Base-by-base conservation (phyloP, 1,140 invertebrate species). In the Drosophila obscura region DNA sequence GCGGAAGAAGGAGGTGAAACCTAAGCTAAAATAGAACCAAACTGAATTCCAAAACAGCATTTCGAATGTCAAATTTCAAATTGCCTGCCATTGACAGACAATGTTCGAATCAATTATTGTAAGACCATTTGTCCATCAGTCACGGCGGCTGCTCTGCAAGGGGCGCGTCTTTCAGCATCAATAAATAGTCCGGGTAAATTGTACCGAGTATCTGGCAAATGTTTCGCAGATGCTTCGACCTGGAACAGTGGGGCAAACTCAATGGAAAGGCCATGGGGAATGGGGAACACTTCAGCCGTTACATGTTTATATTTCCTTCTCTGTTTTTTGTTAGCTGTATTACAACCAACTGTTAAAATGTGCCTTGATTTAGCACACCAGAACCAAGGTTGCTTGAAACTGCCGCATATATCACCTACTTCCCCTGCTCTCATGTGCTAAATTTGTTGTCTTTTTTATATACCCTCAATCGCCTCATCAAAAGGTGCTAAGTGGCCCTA, bases 91-190 rank as follows among this genome's bases (percentile, higher is more conserved):
- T 77, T 88, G 66, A 77, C 84, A 85, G 73, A 46, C 67, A 77
- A 77, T 75, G 73, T 69, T 71, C 41, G 73, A 59, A 76, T 85
- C 73, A 80, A 84, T 84, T 83, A 79, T 50, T 68, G 79, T 58
- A 15, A 16, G 31, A 22, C 43, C 24, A 44, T 62, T 35, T 56
- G 59, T 53, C 73, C 43, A 65, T 64, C 63, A 50, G 59, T 73
- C 65, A 57, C 39, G 56, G 26, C 22, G 41, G 61, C 31, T 66
- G 69, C 72, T 65, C 50, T 46, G 35, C 46, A 16, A 48, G 74
- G 72, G 58, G 63, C 45, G 63, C 78, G 80, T 45, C 77, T 80
- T 67, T 80, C 73, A 66, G 64, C 81, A 85, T 76, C 65, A 84
- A 74, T 65, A 74, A 53, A 48, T 19, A 16, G 26, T 44, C 39